phyloP scores from a whole-genome alignment of 1,140 invertebrate species.

The Arctopsyche grandis region DNA sequence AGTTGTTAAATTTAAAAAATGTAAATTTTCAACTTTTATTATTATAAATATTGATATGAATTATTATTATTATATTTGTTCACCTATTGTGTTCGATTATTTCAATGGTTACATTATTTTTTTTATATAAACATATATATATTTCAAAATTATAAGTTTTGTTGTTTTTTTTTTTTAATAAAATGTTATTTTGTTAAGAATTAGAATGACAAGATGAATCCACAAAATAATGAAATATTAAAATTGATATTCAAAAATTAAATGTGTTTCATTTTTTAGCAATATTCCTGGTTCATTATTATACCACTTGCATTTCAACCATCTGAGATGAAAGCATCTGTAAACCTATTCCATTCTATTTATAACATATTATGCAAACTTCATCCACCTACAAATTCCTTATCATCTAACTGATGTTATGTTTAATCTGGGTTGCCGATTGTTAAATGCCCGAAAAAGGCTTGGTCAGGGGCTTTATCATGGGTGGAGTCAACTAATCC shows the following conservation, averaged over 20 bases:
- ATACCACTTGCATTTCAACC: too few species aligned
- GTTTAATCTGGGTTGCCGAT: too few species aligned
- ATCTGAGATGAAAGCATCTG: too few species aligned
- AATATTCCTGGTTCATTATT: too few species aligned
- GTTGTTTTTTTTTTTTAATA: constrained; percentile 48
- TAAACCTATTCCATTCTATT: too few species aligned
- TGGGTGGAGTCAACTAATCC: too few species aligned
- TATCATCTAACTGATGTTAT: too few species aligned
- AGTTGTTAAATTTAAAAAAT: constrained; percentile 33
- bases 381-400: too few species aligned
- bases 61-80: constrained; percentile 45
- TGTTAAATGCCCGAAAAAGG: too few species aligned
- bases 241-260: constrained; percentile 38
- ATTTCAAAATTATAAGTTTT: constrained; percentile 47
- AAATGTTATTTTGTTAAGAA: constrained; percentile 53
- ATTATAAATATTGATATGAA: not conserved
- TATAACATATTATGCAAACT: too few species aligned
- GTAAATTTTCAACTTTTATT: constrained; percentile 36
- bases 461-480: too few species aligned
- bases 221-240: constrained; percentile 52
- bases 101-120: constrained; percentile 46
- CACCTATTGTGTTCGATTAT: constrained; percentile 54
- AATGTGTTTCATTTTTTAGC: constrained; percentile 50
- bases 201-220: constrained; percentile 46
- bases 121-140: constrained; percentile 37